phyloP scores from a whole-genome alignment of 2,113 vertebrate species.

The Grammomys dolichurus region DNA sequence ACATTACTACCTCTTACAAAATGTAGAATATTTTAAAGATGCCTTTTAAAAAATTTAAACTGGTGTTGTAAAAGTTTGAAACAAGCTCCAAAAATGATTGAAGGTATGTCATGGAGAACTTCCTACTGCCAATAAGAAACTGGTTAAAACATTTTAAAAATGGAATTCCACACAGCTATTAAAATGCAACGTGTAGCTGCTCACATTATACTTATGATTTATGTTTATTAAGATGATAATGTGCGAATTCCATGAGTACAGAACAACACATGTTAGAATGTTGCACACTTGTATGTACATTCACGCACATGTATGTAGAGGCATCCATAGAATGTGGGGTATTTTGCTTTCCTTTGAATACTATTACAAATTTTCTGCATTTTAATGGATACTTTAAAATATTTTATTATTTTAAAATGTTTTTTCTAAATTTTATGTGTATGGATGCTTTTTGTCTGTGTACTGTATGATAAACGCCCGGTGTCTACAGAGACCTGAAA shows the following conservation, averaged over 20 bases:
- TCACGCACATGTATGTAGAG: background rate
- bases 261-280: background rate
- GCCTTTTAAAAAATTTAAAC: background rate
- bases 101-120: background rate
- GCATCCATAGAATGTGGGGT: background rate
- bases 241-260: background rate
- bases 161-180: background rate
- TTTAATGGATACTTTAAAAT: background rate
- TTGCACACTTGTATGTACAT: accelerated
- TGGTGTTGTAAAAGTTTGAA: slow-evolving; percentile 2
- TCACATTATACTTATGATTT: background rate
- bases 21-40: background rate
- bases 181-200: background rate
- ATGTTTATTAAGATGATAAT: background rate
- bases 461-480: background rate
- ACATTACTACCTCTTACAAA: background rate
- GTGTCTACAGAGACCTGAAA: background rate
- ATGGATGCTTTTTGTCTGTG: background rate
- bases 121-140: background rate
- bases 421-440: background rate
- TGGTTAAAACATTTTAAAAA: background rate
- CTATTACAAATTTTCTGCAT: background rate
- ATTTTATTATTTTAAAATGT: background rate
- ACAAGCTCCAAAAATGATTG: background rate
- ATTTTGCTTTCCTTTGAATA: slow-evolving; percentile 20